Evolutionary conservation across 2,888 invertebrate genomes (phyloP), one percentile per base, ranked within the genome.

Genomic region (Orthosia gracilis): DNA sequence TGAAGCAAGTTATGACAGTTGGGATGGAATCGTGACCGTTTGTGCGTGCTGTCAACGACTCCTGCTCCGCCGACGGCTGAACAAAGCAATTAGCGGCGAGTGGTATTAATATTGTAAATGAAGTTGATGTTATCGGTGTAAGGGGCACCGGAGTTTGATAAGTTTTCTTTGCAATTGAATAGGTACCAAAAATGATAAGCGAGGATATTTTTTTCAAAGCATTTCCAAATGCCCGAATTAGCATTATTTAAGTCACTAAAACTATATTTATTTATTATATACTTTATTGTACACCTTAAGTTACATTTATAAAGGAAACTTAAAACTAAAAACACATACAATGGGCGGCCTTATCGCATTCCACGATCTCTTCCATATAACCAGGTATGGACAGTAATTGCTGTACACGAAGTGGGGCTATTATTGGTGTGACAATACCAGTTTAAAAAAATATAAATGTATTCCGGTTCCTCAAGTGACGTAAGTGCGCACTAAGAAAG

Each of bases 1-100:
- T 91, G 91, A 88, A 85, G 83, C 81, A 89, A 91, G 89, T 91
- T 91, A 83, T 88, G 91, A 89, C 90, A 91, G 90, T 79, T 84
- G 78, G 84, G 88, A 87, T 82, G 88, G 85, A 87, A 88, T 88
- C 88, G 88, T 89, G 89, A 89, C 87, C 86, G 76, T 84, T 85
- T 88, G 84, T 79, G 88, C 81, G 84, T 80, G 82, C 84, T 84
- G 86, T 86, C 86, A 80, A 73, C 77, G 79, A 72, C 74, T 79
- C 31, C 64, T 69, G 72, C 71, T 64, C 64, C 67, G 66, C 21
- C 47, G 62, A 76, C 50, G 61, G n/a, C 67, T 67, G 74, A 80
- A 85, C 76, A 80, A 86, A 85, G 79, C 81, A 85, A 86, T 86
- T 85, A 86, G 79, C 69, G 21, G 49, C 63, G 76, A 83, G 83